These are phyloP conservation scores for Scomberomorus guttatus DNA, from an alignment of 2,797 vertebrate species.

Conservation along the genomic window DNA sequence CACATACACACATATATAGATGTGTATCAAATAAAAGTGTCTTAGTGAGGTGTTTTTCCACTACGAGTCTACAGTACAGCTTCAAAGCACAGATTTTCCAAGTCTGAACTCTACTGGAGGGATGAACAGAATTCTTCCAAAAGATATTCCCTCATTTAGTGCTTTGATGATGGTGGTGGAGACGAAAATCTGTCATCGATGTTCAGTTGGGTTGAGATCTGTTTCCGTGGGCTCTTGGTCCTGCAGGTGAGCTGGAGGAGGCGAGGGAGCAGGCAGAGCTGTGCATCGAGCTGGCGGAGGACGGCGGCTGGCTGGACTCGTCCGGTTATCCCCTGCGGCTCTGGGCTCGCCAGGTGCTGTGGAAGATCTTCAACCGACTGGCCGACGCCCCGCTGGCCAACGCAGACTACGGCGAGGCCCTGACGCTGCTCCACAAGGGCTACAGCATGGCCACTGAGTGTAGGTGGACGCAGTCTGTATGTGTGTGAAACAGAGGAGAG, in stretches of 20 bases:
- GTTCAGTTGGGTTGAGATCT: too few relatives aligned
- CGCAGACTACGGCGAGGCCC: not conserved
- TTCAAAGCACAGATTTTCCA: too few relatives aligned
- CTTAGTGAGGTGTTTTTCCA: too few relatives aligned
- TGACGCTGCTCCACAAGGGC: slow-evolving; percentile 47
- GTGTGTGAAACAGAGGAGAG: not conserved
- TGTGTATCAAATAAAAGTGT: too few relatives aligned
- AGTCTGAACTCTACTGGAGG: not conserved
- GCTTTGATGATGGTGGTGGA: too few relatives aligned
- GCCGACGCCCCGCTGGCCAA: not conserved
- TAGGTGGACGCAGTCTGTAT: slow-evolving; percentile 19
- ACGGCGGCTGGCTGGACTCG: slow-evolving; percentile 41
- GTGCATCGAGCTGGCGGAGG: slow-evolving; percentile 19
- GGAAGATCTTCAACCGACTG: slow-evolving; percentile 44
- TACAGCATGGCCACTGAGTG: slow-evolving; percentile 27
- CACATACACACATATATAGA: not conserved
- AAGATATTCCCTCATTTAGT: too few relatives aligned
- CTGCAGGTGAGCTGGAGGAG: slow-evolving; percentile 59
- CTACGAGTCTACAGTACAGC: too few relatives aligned
- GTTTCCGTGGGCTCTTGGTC: too few relatives aligned
- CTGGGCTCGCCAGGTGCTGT: slow-evolving; percentile 1
- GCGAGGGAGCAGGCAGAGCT: slow-evolving; percentile 56
- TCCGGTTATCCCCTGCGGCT: slow-evolving; percentile 29
- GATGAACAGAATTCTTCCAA: too few relatives aligned
- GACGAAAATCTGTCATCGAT: too few relatives aligned